These are phyloP conservation scores for Danio aesculapii DNA, from an alignment of 2,797 vertebrate species.

Conservation along the genomic window DNA sequence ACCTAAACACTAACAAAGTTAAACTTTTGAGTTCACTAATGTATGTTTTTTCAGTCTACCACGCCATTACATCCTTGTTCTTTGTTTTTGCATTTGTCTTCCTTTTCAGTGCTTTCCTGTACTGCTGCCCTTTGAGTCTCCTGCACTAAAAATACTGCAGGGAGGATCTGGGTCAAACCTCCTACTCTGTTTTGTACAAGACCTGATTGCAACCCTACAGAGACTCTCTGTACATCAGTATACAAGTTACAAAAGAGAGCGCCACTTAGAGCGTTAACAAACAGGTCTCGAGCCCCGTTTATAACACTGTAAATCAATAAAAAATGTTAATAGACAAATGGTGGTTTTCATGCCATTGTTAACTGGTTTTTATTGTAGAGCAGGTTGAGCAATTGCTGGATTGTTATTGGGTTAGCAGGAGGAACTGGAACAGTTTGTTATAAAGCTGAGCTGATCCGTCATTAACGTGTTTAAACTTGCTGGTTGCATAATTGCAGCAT, in stretches of 20 bases:
- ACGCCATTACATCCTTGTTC: background rate
- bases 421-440: slow-evolving; percentile 35
- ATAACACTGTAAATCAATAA: background rate
- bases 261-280: background rate
- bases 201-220: slow-evolving; percentile 56
- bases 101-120: slow-evolving; percentile 55
- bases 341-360: background rate
- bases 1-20: background rate
- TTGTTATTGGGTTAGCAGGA: slow-evolving; percentile 15
- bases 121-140: slow-evolving; percentile 65
- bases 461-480: slow-evolving; percentile 50
- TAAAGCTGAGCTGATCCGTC: slow-evolving; percentile 38
- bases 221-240: slow-evolving; percentile 30
- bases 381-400: slow-evolving; percentile 3
- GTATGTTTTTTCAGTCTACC: background rate
- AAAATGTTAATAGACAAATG: background rate
- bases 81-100: slow-evolving; percentile 51
- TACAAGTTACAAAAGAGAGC: slow-evolving; percentile 39
- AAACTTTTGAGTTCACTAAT: background rate
- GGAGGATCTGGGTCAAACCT: slow-evolving; percentile 73
- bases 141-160: slow-evolving; percentile 67
- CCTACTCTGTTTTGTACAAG: slow-evolving; percentile 65
- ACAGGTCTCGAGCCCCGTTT: background rate
- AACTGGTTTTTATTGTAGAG: background rate
- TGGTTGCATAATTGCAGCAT: slow-evolving; percentile 46